Percentiles rank a stretch among this genome's conserved stretches.
Evolutionary conservation across 2,888 invertebrate species (phyloP).

Genomic region (Gari tellinella): DNA sequence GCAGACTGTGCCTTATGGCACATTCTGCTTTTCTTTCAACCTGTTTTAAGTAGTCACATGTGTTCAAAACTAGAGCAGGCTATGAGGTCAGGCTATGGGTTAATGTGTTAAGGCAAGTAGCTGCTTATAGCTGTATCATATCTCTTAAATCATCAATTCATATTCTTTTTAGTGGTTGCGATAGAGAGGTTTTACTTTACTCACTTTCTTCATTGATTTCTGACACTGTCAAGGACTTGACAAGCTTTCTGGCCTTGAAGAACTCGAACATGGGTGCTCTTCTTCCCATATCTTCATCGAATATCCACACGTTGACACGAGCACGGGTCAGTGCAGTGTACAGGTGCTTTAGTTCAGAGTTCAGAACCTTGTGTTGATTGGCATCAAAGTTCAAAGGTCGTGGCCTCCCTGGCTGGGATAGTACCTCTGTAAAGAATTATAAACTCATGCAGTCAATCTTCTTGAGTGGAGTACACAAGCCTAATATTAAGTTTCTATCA

Average conservation of each 20-base stretch:
- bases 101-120: no score
- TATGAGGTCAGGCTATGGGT: no score
- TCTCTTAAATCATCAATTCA: no score
- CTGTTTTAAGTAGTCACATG: no score
- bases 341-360: slow-evolving; percentile 79
- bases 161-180: no score
- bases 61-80: no score
- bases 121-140: no score
- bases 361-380: slow-evolving; percentile 77
- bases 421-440: slow-evolving; percentile 62
- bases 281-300: slow-evolving; percentile 76
- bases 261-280: slow-evolving; percentile 80
- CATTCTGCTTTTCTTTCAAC: no score
- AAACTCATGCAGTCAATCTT: no score
- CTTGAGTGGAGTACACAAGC: no score
- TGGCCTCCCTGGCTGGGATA: slow-evolving; percentile 64
- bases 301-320: slow-evolving; percentile 82
- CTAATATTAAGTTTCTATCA: no score
- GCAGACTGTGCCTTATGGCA: no score
- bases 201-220: slow-evolving; percentile 55
- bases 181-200: not conserved
- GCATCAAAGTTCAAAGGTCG: slow-evolving; percentile 76
- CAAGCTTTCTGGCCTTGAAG: slow-evolving; percentile 73
- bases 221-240: slow-evolving; percentile 47
- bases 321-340: slow-evolving; percentile 81